A percentile compares a stretch with the other conserved stretches of the same genome.
Conservation (phyloP, 2,113 vertebrate genomes). For the Phylloscopus trochiloides region DNA sequence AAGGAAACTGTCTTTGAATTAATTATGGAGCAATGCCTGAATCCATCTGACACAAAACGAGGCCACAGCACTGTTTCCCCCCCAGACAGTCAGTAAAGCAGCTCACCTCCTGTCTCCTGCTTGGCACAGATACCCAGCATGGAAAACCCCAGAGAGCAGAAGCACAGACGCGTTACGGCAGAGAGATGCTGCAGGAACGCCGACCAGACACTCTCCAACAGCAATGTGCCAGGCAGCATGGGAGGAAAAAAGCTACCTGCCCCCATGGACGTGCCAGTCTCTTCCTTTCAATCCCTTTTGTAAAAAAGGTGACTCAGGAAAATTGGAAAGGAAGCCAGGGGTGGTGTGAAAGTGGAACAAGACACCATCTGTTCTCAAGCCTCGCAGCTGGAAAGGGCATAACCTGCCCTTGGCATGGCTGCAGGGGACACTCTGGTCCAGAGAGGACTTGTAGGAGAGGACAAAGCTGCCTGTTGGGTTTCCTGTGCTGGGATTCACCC, state of each 20-base stretch:
- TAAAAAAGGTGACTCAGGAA: not conserved
- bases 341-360: not conserved
- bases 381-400: not conserved
- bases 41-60: not conserved
- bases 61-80: not conserved
- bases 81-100: not conserved
- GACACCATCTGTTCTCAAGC: not conserved
- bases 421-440: not conserved
- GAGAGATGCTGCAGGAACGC: not conserved
- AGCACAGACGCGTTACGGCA: not conserved
- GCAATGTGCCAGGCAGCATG: not conserved
- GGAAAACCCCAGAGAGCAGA: not conserved
- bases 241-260: not conserved
- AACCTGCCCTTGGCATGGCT: not conserved
- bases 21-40: not conserved
- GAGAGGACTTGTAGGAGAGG: not conserved
- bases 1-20: not conserved
- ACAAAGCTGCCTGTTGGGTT: not conserved
- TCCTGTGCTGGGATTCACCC: not conserved
- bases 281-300: not conserved
- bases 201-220: not conserved
- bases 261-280: rapidly evolving
- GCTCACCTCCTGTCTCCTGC: not conserved
- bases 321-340: not conserved
- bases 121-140: not conserved